phyloP scores from a whole-genome alignment of 2,888 invertebrate species.

The Drosophila kokeensis region DNA sequence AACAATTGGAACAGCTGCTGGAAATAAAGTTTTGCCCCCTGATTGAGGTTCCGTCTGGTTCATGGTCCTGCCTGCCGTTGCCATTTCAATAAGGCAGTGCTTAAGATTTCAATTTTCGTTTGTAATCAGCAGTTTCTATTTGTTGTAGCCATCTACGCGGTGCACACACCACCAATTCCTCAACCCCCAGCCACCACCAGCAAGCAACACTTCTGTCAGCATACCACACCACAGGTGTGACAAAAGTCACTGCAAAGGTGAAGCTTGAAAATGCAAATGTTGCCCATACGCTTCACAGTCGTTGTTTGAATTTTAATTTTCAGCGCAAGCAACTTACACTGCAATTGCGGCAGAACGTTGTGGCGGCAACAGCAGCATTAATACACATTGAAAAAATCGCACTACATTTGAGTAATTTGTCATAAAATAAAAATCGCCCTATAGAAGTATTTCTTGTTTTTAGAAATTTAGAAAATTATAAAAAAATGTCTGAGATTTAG shows the following conservation, averaged over 20 bases:
- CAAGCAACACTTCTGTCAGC: constrained; percentile 7
- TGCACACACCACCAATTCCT: constrained; percentile 10
- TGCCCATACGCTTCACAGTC: constrained; percentile 72
- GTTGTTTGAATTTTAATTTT: constrained; percentile 78
- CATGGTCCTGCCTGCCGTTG: constrained; percentile 26
- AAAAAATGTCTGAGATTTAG: too few relatives aligned
- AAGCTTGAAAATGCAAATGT: constrained; percentile 74
- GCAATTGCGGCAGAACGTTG: constrained; percentile 47
- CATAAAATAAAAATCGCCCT: neutral
- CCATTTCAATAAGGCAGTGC: constrained; percentile 70
- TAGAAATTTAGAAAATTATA: too few relatives aligned
- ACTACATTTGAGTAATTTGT: neutral
- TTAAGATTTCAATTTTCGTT: constrained; percentile 80
- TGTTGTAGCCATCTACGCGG: constrained; percentile 31
- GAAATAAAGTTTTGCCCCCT: constrained; percentile 63
- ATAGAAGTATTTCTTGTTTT: neutral
- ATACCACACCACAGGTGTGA: constrained; percentile 63
- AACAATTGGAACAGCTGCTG: constrained; percentile 70
- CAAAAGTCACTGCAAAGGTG: constrained; percentile 75
- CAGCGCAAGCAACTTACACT: constrained; percentile 62
- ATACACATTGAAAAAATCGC: neutral
- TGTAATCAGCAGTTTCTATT: constrained; percentile 70
- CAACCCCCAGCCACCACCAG: neutral
- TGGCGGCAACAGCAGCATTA: constrained; percentile 14
- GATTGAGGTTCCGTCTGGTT: constrained; percentile 36